Conservation (phyloP, 2,888 invertebrate species). For the Ochropacha duplaris region DNA sequence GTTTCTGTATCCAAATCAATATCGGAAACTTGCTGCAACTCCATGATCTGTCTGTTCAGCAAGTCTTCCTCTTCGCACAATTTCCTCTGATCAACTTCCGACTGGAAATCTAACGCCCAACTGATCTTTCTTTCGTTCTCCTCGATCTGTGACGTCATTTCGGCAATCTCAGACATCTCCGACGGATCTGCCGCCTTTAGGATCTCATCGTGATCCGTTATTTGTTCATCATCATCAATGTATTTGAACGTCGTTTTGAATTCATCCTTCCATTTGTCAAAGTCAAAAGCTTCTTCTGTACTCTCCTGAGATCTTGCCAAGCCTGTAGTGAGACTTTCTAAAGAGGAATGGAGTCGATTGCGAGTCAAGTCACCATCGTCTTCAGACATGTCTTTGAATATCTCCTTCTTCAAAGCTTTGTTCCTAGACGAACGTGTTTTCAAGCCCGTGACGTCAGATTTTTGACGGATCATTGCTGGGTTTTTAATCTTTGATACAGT, state of each 20-base stretch:
- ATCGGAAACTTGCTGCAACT: conserved; percentile 87
- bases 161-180: conserved; percentile 78
- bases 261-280: conserved; percentile 75
- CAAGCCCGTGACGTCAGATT: conserved; percentile 84
- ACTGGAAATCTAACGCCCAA: conserved; percentile 84
- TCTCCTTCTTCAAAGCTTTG: conserved; percentile 65
- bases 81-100: conserved; percentile 89
- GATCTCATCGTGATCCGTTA: conserved; percentile 68
- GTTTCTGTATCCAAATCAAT: conserved; percentile 92
- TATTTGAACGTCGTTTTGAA: conserved; percentile 72
- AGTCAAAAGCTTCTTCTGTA: conserved; percentile 68
- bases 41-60: conserved; percentile 89
- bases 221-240: conserved; percentile 71
- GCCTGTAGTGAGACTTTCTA: conserved; percentile 72
- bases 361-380: conserved; percentile 61
- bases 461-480: conserved; percentile 78
- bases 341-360: conserved; percentile 71
- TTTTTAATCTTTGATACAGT: conserved; percentile 58
- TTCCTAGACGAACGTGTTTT: conserved; percentile 69
- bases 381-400: conserved; percentile 48
- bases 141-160: conserved; percentile 79
- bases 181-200: conserved; percentile 71
- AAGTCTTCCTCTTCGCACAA: conserved; percentile 90
- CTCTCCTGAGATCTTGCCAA: conserved; percentile 72
- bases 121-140: conserved; percentile 82